Conservation (phyloP, 2,888 invertebrate species). For the Leucoma salicis region DNA sequence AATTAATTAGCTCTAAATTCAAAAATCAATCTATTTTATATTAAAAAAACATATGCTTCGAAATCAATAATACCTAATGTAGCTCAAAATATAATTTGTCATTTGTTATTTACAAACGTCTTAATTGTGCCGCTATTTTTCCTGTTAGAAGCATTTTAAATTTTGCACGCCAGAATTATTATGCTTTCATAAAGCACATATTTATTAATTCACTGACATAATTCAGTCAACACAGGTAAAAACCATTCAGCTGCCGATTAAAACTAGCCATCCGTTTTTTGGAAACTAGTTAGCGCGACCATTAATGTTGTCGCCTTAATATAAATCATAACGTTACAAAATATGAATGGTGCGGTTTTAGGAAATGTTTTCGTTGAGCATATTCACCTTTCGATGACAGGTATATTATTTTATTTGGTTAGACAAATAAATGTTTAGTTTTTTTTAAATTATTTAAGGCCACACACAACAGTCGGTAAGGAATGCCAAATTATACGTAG, state of each 20-base stretch:
- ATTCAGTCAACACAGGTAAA: slow-evolving; percentile 6
- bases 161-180: too few species aligned
- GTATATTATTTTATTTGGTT: slow-evolving; percentile 1
- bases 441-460: neutral
- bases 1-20: too few species aligned
- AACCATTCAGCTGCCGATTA: slow-evolving; percentile 1
- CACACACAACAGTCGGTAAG: too few species aligned
- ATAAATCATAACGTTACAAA: slow-evolving; percentile 46
- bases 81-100: too few species aligned
- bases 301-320: slow-evolving; percentile 32
- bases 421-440: neutral
- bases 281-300: slow-evolving; percentile 33
- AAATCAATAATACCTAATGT: too few species aligned
- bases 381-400: slow-evolving; percentile 4
- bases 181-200: slow-evolving; percentile 20
- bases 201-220: neutral
- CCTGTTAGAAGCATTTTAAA: too few species aligned
- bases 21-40: too few species aligned
- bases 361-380: neutral
- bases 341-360: slow-evolving; percentile 7
- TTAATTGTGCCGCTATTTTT: too few species aligned
- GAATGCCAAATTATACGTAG: too few species aligned
- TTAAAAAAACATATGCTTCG: too few species aligned
- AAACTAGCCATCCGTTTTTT: slow-evolving; percentile 29
- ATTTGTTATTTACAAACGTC: too few species aligned